A percentile compares a stretch with the other conserved stretches of the same genome.
Conservation (phyloP, 1,140 invertebrate species). For the Chelonus insularis region DNA sequence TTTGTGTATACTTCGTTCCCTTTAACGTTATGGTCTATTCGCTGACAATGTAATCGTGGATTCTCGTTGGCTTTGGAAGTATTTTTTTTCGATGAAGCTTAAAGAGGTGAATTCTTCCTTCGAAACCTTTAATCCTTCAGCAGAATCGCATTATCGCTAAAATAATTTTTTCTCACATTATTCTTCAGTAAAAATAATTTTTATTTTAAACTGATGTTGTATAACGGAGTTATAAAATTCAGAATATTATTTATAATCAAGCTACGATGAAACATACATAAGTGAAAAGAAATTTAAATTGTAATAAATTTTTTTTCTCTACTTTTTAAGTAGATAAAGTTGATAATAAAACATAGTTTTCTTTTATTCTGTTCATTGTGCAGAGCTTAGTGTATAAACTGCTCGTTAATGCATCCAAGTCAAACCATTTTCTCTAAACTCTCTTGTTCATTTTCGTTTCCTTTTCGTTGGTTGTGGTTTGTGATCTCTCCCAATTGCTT, state of each 20-base stretch:
- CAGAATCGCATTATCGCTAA: no score
- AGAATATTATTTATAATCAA: no score
- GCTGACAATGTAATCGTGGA: not conserved
- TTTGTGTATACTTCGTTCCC: not conserved
- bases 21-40: not conserved
- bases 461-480: not conserved
- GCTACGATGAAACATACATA: no score
- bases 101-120: not conserved
- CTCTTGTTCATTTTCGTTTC: constrained; percentile 19
- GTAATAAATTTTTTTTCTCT: no score
- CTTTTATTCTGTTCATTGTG: constrained; percentile 29
- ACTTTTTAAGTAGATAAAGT: no score
- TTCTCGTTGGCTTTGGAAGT: constrained; percentile 2
- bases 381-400: constrained; percentile 19
- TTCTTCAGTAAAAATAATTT: no score
- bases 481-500: not conserved
- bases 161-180: no score
- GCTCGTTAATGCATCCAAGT: constrained; percentile 4
- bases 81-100: not conserved
- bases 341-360: no score
- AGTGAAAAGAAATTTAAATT: no score
- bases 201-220: no score
- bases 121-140: not conserved
- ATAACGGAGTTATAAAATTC: no score
- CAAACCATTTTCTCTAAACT: constrained; percentile 1